phyloP scores from a whole-genome alignment of 2,113 vertebrate genomes.

The Osmerus eperlanus region DNA sequence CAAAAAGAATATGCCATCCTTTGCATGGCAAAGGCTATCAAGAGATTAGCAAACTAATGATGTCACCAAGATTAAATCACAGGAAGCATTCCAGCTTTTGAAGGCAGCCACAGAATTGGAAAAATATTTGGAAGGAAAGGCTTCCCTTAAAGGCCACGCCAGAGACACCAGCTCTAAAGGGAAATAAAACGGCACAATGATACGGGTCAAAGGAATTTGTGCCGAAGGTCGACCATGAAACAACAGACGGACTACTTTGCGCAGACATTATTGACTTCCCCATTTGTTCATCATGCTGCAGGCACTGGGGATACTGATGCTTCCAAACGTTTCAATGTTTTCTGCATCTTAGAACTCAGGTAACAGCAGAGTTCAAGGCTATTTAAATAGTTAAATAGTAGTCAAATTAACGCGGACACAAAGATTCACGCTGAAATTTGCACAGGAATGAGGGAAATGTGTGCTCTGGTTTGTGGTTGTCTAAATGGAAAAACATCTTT shows the following conservation, averaged over 20 bases:
- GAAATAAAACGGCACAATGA: conserved; percentile 3
- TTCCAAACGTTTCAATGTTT: too few relatives aligned
- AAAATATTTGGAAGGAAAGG: conserved; percentile 26
- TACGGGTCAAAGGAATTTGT: conserved; percentile 2
- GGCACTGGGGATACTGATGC: too few relatives aligned
- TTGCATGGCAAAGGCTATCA: conserved; percentile 48
- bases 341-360: too few relatives aligned
- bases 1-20: conserved; percentile 49
- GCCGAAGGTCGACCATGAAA: not conserved
- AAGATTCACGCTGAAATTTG: too few relatives aligned
- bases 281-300: not conserved
- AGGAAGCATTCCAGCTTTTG: conserved; percentile 36
- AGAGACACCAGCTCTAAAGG: conserved; percentile 16
- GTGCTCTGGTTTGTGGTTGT: too few relatives aligned
- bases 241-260: not conserved
- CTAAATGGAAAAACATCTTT: too few relatives aligned
- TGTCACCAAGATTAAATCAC: conserved; percentile 41
- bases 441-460: too few relatives aligned
- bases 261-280: not conserved
- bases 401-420: too few relatives aligned
- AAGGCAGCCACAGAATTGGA: conserved; percentile 19
- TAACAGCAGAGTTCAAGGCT: too few relatives aligned
- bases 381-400: too few relatives aligned
- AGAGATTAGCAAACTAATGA: conserved; percentile 45
- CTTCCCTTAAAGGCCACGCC: conserved; percentile 20